phyloP scores from a whole-genome alignment of 2,113 vertebrate genomes.

The Rhea americana region DNA sequence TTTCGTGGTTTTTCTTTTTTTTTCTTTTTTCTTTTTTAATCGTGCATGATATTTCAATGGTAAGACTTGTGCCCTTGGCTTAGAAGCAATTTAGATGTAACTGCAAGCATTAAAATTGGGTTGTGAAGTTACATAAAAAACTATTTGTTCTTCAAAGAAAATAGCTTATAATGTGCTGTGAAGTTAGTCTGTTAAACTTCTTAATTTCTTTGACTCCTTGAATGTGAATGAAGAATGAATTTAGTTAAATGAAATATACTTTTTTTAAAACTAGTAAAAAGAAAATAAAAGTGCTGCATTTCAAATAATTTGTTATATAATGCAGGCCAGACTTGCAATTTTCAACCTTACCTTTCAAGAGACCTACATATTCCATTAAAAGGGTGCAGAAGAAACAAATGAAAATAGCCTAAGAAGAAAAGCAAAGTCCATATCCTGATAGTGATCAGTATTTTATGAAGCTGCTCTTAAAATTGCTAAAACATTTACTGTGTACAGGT shows the following conservation, averaged over 20 bases:
- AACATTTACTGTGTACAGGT: conserved; percentile 34
- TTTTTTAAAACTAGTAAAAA: conserved; percentile 74
- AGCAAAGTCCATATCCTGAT: conserved; percentile 79
- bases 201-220: conserved; percentile 69
- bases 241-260: conserved; percentile 73
- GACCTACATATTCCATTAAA: conserved; percentile 87
- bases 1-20: not conserved
- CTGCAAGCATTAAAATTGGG: conserved; percentile 70
- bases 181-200: conserved; percentile 79
- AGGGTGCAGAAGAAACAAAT: conserved; percentile 89
- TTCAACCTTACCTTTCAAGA: conserved; percentile 91
- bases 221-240: conserved; percentile 75
- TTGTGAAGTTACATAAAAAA: conserved; percentile 30
- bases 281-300: conserved; percentile 66
- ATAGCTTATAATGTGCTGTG: conserved; percentile 72
- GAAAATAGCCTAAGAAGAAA: conserved; percentile 85
- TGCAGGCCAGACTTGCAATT: conserved; percentile 80
- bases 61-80: conserved; percentile 36
- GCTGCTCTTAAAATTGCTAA: conserved; percentile 60
- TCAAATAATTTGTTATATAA: conserved; percentile 75
- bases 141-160: conserved; percentile 55
- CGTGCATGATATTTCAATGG: conserved; percentile 50
- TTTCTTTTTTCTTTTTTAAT: not conserved
- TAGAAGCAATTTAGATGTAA: conserved; percentile 62
- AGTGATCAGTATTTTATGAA: conserved; percentile 64